Percentiles rank a stretch among this genome's conserved stretches.
Conservation (phyloP, 2,888 invertebrate genomes). For the Ornithoptera priamus region DNA sequence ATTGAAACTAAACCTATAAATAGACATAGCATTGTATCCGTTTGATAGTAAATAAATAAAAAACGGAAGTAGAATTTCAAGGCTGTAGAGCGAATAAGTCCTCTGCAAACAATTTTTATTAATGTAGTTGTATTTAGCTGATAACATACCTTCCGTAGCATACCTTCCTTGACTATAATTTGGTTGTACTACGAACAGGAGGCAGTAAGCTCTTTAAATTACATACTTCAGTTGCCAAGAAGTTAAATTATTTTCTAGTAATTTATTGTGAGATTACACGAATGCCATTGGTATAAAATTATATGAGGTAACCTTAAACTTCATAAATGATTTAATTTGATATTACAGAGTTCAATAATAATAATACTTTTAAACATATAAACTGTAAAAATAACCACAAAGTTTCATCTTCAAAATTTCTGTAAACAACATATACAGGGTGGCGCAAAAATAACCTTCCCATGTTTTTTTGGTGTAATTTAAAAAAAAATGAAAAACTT, state of each 20-base stretch:
- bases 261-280: not conserved
- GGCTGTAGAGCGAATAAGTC: not conserved
- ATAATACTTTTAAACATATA: too few relatives aligned
- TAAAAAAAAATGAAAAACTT: too few relatives aligned
- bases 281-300: not conserved
- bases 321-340: too few relatives aligned
- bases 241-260: conserved; percentile 1
- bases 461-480: too few relatives aligned
- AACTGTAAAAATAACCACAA: too few relatives aligned
- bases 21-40: too few relatives aligned
- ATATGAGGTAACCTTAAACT: too few relatives aligned
- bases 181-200: not conserved
- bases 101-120: not conserved
- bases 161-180: not conserved
- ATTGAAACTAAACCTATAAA: too few relatives aligned
- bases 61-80: not conserved
- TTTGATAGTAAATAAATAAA: not conserved
- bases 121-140: not conserved
- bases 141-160: not conserved
- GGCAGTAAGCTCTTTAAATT: not conserved
- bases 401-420: too few relatives aligned
- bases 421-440: too few relatives aligned
- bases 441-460: too few relatives aligned
- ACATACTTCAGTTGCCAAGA: not conserved
- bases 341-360: too few relatives aligned